Conservation (phyloP, 2,797 vertebrate species). For the Neopelma chrysocephalum region DNA sequence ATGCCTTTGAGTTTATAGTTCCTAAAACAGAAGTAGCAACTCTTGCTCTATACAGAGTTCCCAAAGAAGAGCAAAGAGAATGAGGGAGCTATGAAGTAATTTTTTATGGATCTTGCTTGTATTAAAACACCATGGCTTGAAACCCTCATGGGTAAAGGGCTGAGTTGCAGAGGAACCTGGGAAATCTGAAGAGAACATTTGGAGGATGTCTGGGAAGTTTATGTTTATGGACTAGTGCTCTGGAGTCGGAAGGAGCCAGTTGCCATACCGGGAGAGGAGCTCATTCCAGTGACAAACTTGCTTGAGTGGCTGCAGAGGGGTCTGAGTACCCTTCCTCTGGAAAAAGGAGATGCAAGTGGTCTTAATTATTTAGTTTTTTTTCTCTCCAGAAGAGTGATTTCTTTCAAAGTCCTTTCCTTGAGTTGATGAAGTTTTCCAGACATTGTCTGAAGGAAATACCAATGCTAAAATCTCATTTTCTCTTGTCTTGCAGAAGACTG, state of each 20-base stretch:
- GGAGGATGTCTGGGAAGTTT: not conserved
- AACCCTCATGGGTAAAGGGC: not conserved
- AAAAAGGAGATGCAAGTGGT: not conserved
- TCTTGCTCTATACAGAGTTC: not conserved
- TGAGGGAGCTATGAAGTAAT: not conserved
- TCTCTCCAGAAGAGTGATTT: not conserved
- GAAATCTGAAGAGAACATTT: not conserved
- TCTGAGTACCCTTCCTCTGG: not conserved
- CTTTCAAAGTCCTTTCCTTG: accelerated
- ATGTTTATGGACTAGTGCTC: not conserved
- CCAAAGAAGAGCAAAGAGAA: not conserved
- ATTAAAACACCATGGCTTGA: not conserved
- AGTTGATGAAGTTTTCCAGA: not conserved
- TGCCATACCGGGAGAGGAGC: not conserved
- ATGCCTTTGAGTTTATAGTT: not conserved
- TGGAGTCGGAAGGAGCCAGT: not conserved
- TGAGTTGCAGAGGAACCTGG: not conserved
- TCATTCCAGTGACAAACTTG: not conserved
- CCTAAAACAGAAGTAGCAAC: not conserved
- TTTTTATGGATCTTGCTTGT: not conserved
- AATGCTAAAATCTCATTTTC: not conserved
- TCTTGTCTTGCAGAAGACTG: not conserved
- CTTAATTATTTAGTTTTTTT: not conserved
- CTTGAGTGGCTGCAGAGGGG: not conserved
- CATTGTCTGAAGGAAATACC: not conserved